These are phyloP conservation scores for Thunnus albacares DNA, from an alignment of 2,797 vertebrate genomes.

Conservation along the genomic window DNA sequence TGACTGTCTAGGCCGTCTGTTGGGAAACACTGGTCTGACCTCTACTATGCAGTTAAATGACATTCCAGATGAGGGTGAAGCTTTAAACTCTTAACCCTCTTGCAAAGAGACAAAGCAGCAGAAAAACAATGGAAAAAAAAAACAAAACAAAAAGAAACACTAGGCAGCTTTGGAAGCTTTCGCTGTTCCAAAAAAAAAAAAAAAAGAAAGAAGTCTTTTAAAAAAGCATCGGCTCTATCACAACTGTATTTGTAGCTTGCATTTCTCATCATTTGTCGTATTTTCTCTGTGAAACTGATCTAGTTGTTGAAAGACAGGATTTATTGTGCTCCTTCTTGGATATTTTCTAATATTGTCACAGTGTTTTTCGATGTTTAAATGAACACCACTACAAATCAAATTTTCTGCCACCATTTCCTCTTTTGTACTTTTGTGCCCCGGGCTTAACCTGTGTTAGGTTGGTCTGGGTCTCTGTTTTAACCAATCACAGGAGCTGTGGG, in stretches of 20 bases:
- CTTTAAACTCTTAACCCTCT: slow-evolving; percentile 70
- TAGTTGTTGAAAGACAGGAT: slow-evolving; percentile 61
- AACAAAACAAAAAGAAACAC: slow-evolving; percentile 25
- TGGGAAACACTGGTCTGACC: slow-evolving; percentile 58
- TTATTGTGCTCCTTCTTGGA: slow-evolving; percentile 56
- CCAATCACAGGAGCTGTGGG: slow-evolving; percentile 53
- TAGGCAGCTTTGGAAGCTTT: slow-evolving; percentile 82
- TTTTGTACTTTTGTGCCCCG: slow-evolving; percentile 39
- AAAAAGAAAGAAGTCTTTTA: slow-evolving; percentile 30
- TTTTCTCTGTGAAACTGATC: slow-evolving; percentile 73
- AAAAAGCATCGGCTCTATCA: slow-evolving; percentile 60
- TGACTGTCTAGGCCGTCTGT: slow-evolving; percentile 26
- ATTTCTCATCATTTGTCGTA: slow-evolving; percentile 53
- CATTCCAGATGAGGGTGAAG: slow-evolving; percentile 80
- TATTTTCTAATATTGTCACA: slow-evolving; percentile 74
- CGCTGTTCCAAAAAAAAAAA: slow-evolving; percentile 65
- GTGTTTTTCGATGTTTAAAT: slow-evolving; percentile 55
- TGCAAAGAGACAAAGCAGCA: slow-evolving; percentile 55
- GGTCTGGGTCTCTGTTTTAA: slow-evolving; percentile 47
- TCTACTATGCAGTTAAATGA: slow-evolving; percentile 80
- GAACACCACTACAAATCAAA: slow-evolving; percentile 58
- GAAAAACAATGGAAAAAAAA: slow-evolving; percentile 30
- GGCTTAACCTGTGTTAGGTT: slow-evolving; percentile 22
- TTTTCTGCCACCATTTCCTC: slow-evolving; percentile 49
- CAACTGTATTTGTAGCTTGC: slow-evolving; percentile 66